Conservation (phyloP, 2,797 vertebrate species). For the Halcyon badia region DNA sequence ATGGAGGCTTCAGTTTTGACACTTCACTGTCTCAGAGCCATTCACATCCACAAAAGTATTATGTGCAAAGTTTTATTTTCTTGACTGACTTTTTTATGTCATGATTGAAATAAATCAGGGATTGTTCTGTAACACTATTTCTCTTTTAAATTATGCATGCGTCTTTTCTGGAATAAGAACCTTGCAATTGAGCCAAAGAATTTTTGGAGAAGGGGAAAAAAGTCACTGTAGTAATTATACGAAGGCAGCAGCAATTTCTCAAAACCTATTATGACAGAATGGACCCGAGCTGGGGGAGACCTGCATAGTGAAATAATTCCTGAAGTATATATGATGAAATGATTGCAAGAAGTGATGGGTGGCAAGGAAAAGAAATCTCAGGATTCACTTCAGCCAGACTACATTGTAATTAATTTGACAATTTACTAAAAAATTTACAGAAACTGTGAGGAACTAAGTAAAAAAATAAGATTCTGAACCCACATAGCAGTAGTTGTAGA, state of each 20-base stretch:
- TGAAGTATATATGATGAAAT: neutral
- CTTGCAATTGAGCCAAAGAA: neutral
- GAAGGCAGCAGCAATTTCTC: neutral
- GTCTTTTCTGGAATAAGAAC: neutral
- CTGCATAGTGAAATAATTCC: neutral
- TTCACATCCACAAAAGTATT: neutral
- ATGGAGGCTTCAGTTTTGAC: neutral
- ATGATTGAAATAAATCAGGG: neutral
- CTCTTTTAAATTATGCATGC: neutral
- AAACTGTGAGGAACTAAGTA: neutral
- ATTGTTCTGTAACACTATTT: neutral
- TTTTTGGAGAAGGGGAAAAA: neutral
- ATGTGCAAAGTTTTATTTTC: neutral
- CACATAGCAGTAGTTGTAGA: neutral
- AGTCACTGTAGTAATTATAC: neutral
- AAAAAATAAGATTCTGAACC: neutral
- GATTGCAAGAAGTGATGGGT: neutral
- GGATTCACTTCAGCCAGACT: neutral
- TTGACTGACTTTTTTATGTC: neutral
- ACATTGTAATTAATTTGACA: neutral
- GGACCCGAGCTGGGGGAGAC: neutral
- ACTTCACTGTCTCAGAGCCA: neutral
- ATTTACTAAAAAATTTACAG: neutral
- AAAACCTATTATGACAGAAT: neutral
- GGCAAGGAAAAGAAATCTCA: neutral